Percentiles rank a stretch among this genome's conserved stretches.
phyloP scores from a whole-genome alignment of 2,113 vertebrate genomes.

The Callipepla squamata region DNA sequence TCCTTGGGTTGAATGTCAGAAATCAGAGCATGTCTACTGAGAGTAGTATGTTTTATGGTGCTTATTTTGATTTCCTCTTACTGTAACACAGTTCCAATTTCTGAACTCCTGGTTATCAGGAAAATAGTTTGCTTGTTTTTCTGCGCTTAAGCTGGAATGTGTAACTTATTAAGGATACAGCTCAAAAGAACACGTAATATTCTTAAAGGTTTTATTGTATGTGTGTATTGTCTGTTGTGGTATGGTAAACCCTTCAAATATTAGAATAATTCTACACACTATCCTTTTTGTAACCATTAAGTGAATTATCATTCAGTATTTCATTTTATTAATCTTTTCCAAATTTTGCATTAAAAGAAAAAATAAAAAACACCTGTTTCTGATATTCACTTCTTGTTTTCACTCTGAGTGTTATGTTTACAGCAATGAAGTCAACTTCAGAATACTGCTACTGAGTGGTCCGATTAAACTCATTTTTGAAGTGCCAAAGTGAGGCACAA shows the following conservation, averaged over 20 bases:
- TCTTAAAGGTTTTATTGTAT: neutral
- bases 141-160: neutral
- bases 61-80: neutral
- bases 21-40: neutral
- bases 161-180: neutral
- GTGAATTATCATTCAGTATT: neutral
- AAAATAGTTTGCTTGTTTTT: neutral
- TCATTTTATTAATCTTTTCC: neutral
- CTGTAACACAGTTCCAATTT: neutral
- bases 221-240: neutral
- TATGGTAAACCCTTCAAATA: neutral
- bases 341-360: neutral
- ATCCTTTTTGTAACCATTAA: neutral
- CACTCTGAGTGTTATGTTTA: neutral
- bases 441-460: neutral
- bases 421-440: neutral
- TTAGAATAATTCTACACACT: neutral
- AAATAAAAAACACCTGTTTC: neutral
- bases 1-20: neutral
- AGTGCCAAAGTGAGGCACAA: neutral
- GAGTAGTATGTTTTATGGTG: neutral
- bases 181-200: neutral
- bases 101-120: neutral
- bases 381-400: neutral
- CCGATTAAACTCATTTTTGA: neutral